A percentile compares a stretch with the other conserved stretches of the same genome.
These are phyloP conservation scores for Drosophila gunungcola DNA, from an alignment of 1,140 invertebrate species.

Conservation along the genomic window DNA sequence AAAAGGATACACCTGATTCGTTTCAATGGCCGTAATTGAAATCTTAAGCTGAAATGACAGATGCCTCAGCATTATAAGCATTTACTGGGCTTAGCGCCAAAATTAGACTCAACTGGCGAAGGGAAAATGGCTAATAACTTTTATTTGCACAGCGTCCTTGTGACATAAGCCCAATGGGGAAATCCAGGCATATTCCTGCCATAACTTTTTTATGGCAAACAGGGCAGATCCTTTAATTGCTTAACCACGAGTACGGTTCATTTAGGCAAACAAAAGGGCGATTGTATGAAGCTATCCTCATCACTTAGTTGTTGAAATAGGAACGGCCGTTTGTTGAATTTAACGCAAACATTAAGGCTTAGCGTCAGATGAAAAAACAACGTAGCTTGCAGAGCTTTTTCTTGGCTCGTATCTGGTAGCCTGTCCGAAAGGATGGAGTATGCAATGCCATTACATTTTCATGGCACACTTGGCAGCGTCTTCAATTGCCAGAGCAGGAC, in stretches of 20 bases:
- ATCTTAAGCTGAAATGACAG: background rate
- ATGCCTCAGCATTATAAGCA: background rate
- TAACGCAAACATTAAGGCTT: background rate
- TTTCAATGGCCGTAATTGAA: background rate
- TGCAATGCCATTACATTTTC: background rate
- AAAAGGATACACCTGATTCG: background rate
- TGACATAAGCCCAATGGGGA: background rate
- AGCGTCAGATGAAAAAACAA: background rate
- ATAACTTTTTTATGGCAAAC: constrained; percentile 1
- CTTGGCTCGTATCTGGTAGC: too few species aligned
- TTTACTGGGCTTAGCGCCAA: background rate
- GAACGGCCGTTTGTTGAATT: background rate
- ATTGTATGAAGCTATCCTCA: too few species aligned
- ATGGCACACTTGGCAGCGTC: constrained; percentile 14
- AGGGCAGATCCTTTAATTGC: background rate
- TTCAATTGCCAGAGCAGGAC: constrained; percentile 20
- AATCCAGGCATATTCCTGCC: background rate
- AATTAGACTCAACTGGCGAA: background rate
- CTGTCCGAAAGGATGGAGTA: too few species aligned
- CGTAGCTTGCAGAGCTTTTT: too few species aligned
- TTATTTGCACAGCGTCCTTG: constrained; percentile 3
- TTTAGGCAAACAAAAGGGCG: too few species aligned
- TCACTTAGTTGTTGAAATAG: background rate
- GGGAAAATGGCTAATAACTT: constrained; percentile 20
- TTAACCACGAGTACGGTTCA: too few species aligned